Percentiles rank a stretch among this genome's conserved stretches.
Evolutionary conservation across 2,888 invertebrate species (phyloP).

Genomic region (Zaprionus lineosus): DNA sequence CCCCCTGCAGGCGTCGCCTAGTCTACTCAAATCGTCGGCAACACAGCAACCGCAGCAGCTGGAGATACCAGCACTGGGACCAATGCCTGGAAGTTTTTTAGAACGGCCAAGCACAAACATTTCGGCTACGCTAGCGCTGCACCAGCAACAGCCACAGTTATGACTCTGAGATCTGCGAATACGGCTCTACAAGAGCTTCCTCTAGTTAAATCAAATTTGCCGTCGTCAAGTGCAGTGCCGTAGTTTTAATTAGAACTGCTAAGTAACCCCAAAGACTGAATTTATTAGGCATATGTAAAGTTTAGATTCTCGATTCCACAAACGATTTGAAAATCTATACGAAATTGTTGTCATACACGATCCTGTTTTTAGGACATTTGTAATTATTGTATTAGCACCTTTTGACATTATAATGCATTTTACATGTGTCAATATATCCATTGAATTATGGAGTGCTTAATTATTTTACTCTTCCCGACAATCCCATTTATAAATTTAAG

Average conservation of each 20-base stretch:
- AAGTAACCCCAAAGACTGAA: conserved; percentile 76
- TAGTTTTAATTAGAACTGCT: conserved; percentile 38
- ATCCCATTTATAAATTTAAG: too few species aligned
- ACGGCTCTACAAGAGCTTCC: conserved; percentile 82
- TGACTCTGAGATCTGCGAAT: conserved; percentile 83
- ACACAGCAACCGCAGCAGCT: conserved; percentile 52
- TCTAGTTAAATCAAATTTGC: conserved; percentile 53
- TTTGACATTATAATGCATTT: conserved; percentile 16
- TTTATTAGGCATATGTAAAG: conserved; percentile 57
- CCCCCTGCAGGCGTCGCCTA: conserved; percentile 64
- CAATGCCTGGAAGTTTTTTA: conserved; percentile 57
- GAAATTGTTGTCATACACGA: conserved; percentile 18
- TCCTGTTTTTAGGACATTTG: conserved; percentile 27
- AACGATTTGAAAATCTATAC: conserved; percentile 17
- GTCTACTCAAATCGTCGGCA: conserved; percentile 64
- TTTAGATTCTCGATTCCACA: conserved; percentile 41
- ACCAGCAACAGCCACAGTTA: conserved; percentile 82
- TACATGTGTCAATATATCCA: too few species aligned
- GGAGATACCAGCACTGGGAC: conserved; percentile 54
- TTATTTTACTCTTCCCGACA: too few species aligned
- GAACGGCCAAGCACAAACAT: conserved; percentile 70
- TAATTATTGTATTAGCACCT: too few species aligned
- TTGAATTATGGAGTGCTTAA: too few species aligned
- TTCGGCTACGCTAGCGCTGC: conserved; percentile 64
- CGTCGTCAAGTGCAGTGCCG: conserved; percentile 30